phyloP scores from a whole-genome alignment of 2,797 vertebrate species.

The Gadopsis bispinosus region DNA sequence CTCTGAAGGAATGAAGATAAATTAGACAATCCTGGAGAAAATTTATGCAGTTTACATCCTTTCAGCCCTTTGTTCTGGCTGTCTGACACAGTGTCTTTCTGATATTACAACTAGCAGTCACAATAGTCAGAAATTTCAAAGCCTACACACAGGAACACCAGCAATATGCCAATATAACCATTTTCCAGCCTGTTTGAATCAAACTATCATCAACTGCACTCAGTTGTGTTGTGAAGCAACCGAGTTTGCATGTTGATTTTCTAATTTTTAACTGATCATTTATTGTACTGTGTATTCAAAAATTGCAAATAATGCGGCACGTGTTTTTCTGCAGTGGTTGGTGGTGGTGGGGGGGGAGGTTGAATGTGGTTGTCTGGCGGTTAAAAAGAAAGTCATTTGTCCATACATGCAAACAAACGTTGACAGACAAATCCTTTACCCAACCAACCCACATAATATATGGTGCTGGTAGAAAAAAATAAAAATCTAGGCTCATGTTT shows the following conservation, averaged over 20 bases:
- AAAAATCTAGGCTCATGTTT: not conserved
- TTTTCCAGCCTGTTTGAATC: not conserved
- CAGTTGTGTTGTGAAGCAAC: not conserved
- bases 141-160: not conserved
- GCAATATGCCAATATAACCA: not conserved
- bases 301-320: not conserved
- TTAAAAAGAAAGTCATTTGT: slow-evolving; percentile 27
- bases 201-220: not conserved
- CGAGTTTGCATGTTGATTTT: not conserved
- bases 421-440: not conserved
- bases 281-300: not conserved
- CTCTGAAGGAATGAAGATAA: not conserved
- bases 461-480: not conserved
- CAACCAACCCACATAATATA: slow-evolving; percentile 1
- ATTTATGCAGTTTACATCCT: not conserved
- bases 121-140: not conserved
- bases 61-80: not conserved
- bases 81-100: not conserved
- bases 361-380: slow-evolving; percentile 5
- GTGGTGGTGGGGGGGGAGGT: too few relatives aligned
- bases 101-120: not conserved
- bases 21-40: not conserved
- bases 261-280: not conserved
- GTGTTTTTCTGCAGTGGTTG: not conserved
- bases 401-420: slow-evolving; percentile 10